Base-by-base conservation (phyloP, 2,888 invertebrate genomes). In the Halictus quadricinctus region DNA sequence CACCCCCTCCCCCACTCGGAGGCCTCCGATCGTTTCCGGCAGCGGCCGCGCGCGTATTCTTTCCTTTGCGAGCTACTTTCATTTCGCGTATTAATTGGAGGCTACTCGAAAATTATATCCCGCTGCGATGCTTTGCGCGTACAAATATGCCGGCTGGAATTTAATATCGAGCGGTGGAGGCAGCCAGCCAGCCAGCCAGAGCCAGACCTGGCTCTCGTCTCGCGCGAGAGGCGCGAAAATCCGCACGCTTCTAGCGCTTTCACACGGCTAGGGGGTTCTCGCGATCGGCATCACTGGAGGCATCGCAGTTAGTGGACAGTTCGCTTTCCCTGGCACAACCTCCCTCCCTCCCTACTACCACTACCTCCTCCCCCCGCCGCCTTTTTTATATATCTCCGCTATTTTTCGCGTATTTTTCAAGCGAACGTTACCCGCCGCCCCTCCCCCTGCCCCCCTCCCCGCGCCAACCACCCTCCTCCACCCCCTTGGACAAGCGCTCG, bases 41-140 rank as follows among this genome's bases (percentile, higher is more conserved):
- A 72, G 74, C 69, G 64, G 64, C 29, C 64, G 64, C 64, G 15
- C 72, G 80, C 81, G 72, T 84, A 84, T 87, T 87, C 87, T 87
- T 86, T 86, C 87, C 84, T 83, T 87, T 87, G 85, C 88, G 80
- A 80, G 84, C 81, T 80, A 88, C 90, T 91, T 90, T 91, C 89
- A 90, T 91, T 91, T 89, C 87, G 87, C 84, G 89, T 90, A 92
- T 91, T 91, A 91, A 92, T 92, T 91, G 92, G 87, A 91, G 89
- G 89, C 90, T 88, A 91, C 89, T 90, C 83, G 86, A 89, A 92
- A 92, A 91, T 91, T 89, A 92, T 92, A 90, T 90, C 86, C 90
- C 83, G 87, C 86, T 88, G 87, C 88, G 88, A 88, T 88, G 90
- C 88, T 90, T 90, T 83, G 84, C 81, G 76, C 87, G 87, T 84